A percentile compares a stretch with the other conserved stretches of the same genome.
Conservation (phyloP, 2,888 invertebrate species). For the Periphyllus acericola region DNA sequence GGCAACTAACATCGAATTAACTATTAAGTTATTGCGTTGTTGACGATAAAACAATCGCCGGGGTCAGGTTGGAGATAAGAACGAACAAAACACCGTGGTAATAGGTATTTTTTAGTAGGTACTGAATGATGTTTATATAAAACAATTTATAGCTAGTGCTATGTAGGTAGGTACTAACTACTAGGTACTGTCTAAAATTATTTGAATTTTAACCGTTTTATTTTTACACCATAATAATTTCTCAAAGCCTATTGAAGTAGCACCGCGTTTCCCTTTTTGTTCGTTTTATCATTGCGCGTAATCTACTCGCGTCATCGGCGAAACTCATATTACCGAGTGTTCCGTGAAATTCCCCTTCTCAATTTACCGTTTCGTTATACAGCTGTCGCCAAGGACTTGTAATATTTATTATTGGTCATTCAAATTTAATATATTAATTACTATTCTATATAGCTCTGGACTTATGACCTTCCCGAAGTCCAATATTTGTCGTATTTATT, state of each 20-base stretch:
- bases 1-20: not conserved
- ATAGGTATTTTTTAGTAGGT: not conserved
- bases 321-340: not conserved
- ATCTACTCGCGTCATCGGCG: not conserved
- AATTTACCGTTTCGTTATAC: not conserved
- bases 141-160: not conserved
- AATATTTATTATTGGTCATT: not conserved
- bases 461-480: not conserved
- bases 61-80: constrained; percentile 1
- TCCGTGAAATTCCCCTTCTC: not conserved
- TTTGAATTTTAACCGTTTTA: not conserved
- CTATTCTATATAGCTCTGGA: not conserved
- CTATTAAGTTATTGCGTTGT: not conserved
- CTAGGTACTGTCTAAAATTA: not conserved
- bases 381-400: not conserved
- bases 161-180: too few relatives aligned
- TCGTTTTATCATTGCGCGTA: not conserved
- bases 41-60: not conserved
- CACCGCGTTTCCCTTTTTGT: not conserved
- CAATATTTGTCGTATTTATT: not conserved
- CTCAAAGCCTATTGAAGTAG: not conserved
- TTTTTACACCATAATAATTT: not conserved
- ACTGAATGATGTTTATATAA: not conserved
- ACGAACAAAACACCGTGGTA: not conserved
- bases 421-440: not conserved